Evolutionary conservation across 2,113 vertebrate genomes (phyloP).

Genomic region (Gallinago jamesoni): DNA sequence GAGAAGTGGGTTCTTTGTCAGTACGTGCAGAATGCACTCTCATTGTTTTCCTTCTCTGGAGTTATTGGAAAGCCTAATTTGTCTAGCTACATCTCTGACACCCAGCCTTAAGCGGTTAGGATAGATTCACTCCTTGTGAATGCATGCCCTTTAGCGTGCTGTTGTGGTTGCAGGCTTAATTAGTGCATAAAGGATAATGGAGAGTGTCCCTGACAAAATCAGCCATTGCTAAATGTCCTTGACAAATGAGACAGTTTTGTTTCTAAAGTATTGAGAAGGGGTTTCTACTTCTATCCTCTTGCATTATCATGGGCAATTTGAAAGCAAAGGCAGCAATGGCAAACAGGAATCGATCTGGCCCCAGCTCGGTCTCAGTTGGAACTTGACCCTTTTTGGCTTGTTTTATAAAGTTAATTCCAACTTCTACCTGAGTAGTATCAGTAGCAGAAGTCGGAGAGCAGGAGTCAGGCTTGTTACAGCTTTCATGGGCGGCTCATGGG

Average conservation of each 20-base stretch:
- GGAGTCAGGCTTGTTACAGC: neutral
- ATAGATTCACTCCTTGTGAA: neutral
- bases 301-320: neutral
- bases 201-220: neutral
- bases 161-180: neutral
- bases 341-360: neutral
- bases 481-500: neutral
- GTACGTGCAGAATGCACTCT: neutral
- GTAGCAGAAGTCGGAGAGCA: neutral
- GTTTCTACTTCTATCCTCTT: neutral
- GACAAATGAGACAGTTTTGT: neutral
- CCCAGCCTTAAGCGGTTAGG: neutral
- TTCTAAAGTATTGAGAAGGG: neutral
- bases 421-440: neutral
- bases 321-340: neutral
- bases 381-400: neutral
- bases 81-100: neutral
- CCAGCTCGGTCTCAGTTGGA: neutral
- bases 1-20: neutral
- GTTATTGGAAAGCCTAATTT: neutral
- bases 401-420: neutral
- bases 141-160: neutral
- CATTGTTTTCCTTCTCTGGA: neutral
- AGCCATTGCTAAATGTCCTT: neutral
- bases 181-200: neutral